Conservation (phyloP, 2,797 vertebrate species). For the Valencia hispanica region DNA sequence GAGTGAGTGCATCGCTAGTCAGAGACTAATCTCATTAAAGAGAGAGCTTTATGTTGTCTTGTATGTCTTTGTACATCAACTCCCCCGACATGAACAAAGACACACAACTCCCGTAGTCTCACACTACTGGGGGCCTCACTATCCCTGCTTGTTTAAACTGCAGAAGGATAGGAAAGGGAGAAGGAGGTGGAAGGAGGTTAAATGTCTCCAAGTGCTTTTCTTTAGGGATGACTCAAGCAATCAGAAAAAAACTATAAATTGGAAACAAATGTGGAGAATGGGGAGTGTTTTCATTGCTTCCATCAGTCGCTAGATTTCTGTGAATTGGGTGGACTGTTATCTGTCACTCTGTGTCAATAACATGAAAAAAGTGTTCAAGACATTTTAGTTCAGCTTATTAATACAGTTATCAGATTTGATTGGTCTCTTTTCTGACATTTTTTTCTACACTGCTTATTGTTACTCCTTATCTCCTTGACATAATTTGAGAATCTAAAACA, state of each 20-base stretch:
- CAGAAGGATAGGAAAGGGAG: conserved; percentile 22
- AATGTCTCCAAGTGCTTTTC: conserved; percentile 52
- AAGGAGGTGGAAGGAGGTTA: conserved; percentile 44
- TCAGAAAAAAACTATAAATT: conserved; percentile 65
- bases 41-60: conserved; percentile 76
- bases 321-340: conserved; percentile 22
- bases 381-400: neutral
- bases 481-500: neutral
- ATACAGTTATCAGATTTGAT: neutral
- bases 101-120: conserved; percentile 35
- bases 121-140: conserved; percentile 43
- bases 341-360: conserved; percentile 4
- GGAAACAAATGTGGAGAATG: conserved; percentile 70
- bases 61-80: conserved; percentile 74
- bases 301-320: conserved; percentile 10
- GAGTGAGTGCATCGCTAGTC: conserved; percentile 74
- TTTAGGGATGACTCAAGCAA: conserved; percentile 53
- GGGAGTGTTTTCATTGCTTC: conserved; percentile 27
- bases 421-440: neutral
- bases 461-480: neutral
- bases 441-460: neutral
- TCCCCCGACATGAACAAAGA: conserved; percentile 36
- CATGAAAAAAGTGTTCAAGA: no score
- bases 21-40: conserved; percentile 85
- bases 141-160: conserved; percentile 66